These are phyloP conservation scores for Falco cherrug DNA, from an alignment of 2,797 vertebrate species.

Conservation along the genomic window DNA sequence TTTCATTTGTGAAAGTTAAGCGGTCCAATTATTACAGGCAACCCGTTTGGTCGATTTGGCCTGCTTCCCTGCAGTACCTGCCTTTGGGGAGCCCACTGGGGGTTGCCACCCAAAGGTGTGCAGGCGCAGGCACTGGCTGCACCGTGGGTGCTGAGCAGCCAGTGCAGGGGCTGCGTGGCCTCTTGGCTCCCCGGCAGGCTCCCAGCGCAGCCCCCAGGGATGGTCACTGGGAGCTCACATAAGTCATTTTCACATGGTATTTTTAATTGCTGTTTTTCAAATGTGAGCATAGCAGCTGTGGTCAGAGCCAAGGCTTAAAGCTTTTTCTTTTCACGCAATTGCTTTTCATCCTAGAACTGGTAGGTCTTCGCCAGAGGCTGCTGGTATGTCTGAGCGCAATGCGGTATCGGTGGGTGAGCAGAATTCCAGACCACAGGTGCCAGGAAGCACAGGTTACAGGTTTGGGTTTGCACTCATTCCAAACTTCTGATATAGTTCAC, in stretches of 20 bases:
- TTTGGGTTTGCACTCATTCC: not conserved
- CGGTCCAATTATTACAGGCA: not conserved
- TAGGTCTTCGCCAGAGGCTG: not conserved
- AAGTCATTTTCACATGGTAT: not conserved
- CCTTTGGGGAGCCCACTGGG: not conserved
- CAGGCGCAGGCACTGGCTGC: not conserved
- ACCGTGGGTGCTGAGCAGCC: fast-evolving
- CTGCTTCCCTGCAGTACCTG: not conserved
- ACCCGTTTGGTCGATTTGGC: not conserved
- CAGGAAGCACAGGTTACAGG: not conserved
- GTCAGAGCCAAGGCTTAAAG: not conserved
- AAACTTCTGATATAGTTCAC: not conserved
- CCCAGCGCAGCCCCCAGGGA: not conserved
- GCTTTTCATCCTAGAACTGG: not conserved
- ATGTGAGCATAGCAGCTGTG: not conserved
- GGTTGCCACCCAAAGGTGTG: not conserved
- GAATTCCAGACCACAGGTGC: not conserved
- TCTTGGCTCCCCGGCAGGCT: not conserved
- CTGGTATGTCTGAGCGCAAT: not conserved
- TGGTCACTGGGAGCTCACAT: not conserved
- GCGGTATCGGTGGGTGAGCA: not conserved
- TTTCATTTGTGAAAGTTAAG: not conserved
- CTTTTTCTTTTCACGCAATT: not conserved
- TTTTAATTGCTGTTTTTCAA: not conserved
- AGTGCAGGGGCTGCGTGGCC: fast-evolving